Evolutionary conservation across 2,797 vertebrate genomes (phyloP).

Genomic region (Buceros bicornis): DNA sequence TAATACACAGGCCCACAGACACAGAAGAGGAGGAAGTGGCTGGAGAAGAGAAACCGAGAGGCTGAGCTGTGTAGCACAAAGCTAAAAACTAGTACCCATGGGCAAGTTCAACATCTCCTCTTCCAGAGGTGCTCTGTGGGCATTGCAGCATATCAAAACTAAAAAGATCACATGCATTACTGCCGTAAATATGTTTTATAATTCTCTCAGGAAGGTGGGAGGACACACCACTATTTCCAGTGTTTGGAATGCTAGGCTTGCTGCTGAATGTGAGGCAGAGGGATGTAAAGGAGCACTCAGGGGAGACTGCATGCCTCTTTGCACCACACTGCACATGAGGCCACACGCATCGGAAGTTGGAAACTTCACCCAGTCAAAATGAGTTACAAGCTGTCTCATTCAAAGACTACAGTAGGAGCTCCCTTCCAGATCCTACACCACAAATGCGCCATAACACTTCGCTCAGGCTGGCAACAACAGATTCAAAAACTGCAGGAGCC

Average conservation of each 20-base stretch:
- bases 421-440: background rate
- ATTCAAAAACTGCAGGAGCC: background rate
- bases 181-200: background rate
- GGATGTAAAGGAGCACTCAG: background rate
- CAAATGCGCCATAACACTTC: background rate
- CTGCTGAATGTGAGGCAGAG: background rate
- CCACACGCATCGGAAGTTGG: accelerated
- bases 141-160: background rate
- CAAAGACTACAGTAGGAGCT: background rate
- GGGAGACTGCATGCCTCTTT: background rate
- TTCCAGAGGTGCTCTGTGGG: background rate
- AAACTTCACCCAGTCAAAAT: background rate
- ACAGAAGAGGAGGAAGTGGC: background rate
- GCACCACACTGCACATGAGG: accelerated
- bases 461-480: background rate
- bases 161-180: background rate
- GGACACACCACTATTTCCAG: background rate
- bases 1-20: background rate
- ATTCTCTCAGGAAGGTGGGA: background rate
- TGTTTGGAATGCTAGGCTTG: background rate
- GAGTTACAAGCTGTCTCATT: background rate
- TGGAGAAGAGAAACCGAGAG: background rate
- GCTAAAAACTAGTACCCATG: background rate
- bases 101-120: background rate
- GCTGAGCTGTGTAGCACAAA: background rate